A percentile compares a stretch with the other conserved stretches of the same genome.
Evolutionary conservation across 1,140 invertebrate genomes (phyloP).

Genomic region (Kradibia gibbosae): DNA sequence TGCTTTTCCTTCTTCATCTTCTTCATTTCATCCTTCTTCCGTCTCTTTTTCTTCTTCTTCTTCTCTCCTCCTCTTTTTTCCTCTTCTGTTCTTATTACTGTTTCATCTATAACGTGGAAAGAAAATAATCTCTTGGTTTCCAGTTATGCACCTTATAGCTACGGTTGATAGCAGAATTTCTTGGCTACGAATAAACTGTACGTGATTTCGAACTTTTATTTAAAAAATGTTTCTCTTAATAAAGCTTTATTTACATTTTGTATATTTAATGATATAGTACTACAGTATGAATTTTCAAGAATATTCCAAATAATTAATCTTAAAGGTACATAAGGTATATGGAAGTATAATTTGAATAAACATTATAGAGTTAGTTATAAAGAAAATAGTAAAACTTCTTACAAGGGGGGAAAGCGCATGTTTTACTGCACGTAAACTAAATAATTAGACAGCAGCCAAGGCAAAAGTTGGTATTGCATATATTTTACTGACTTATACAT

Average conservation of each 20-base stretch:
- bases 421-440: slow-evolving; percentile 36
- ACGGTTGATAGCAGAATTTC: neutral
- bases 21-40: neutral
- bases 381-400: slow-evolving; percentile 19
- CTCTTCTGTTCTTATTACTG: neutral
- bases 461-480: slow-evolving; percentile 25
- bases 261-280: slow-evolving; percentile 10
- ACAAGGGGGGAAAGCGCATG: slow-evolving; percentile 1
- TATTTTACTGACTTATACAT: slow-evolving; percentile 13
- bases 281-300: neutral
- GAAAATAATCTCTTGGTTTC: slow-evolving; percentile 9
- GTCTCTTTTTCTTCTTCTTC: neutral
- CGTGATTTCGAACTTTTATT: slow-evolving; percentile 16
- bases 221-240: slow-evolving; percentile 3
- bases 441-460: slow-evolving; percentile 31
- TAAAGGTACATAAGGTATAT: slow-evolving; percentile 10
- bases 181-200: slow-evolving; percentile 9
- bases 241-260: slow-evolving; percentile 26
- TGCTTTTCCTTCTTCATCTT: neutral
- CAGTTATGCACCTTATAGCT: slow-evolving; percentile 3
- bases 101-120: slow-evolving; percentile 10
- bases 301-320: slow-evolving; percentile 23
- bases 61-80: neutral
- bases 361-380: slow-evolving; percentile 28
- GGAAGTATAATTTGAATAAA: slow-evolving; percentile 25